Evolutionary conservation across 2,888 invertebrate species (phyloP), one percentile per base, ranked within the genome.

Genomic region (Caenorhabditis auriculariae): DNA sequence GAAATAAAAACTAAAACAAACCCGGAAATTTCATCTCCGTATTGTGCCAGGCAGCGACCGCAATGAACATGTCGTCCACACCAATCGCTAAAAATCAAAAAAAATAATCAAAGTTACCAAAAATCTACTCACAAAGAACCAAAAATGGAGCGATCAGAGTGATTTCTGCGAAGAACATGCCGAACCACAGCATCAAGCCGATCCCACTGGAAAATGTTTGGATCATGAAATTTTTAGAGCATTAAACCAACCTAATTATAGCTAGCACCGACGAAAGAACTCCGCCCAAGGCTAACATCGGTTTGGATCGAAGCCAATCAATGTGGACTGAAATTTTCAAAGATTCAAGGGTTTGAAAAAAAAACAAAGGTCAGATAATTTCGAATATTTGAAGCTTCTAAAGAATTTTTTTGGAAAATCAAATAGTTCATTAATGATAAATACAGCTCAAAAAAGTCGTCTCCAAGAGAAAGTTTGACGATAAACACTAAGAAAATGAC

Each of bases 31-130:
- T 65, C 23, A 70, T 53, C 12, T 91, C 89, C 0, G 93, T 92
- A 54, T 93, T 87, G 60, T 93, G 86, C 93, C 93, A 93, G 0
- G 92, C 92, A 2, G 93, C 93, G 75, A 93, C 84, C 89, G 93
- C 91, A 23, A 94, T 93, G 81, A 94, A 94, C 1, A 93, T 93
- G 82, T 93, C 93, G 82, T 94, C 93, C 60, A 93, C 92, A 60
- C 93, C 93, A 78, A 94, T 93, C 77, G 93, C 93, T 93, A 82
- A 82, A 71, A 69, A 58, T 28, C n/a, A 44, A n/a, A 17, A 24
- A 7, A 19, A 26, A 38, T n/a, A 1, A 21, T 6, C 27, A 15
- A 21, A 15, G 43, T 3, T 15, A n/a, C 48, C 24, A 37, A 45
- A n/a, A n/a, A 17, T 39, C 19, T 32, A 69, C 75, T 69, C 52